Evolutionary conservation across 2,888 invertebrate species (phyloP), one percentile per base, ranked within the genome.

Genomic region (Cataglyphis altisquamis): DNA sequence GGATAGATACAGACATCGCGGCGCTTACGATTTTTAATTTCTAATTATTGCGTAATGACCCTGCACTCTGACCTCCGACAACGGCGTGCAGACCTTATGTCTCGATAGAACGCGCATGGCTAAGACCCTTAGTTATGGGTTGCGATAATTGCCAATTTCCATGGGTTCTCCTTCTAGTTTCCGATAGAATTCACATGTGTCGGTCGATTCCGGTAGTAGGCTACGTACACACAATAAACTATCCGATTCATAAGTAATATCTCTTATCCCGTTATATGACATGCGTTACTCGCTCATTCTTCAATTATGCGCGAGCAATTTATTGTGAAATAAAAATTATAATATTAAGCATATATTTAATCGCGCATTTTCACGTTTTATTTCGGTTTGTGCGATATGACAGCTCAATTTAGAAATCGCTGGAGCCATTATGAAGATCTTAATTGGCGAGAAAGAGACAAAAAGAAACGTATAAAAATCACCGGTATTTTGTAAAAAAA

Each of bases 141-240:
- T 91, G 89, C 90, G 89, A 91, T 94, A 94, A 94, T 94, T 94
- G 93, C 90, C 94, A 94, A 94, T 94, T 93, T 93, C 92, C 91
- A 92, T 89, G 88, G 88, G 84, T 80, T 87, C 88, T 86, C 84
- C 82, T 89, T 86, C 88, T 86, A 86, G 86, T 83, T 87, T 68
- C 84, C 72, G 85, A 84, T 85, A 84, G 86, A 64, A 41, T 83
- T 72, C 87, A 73, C 83, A 82, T 84, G 83, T 82, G 84, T 72
- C 73, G 70, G 29, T n/a, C 39, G 60, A 55, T 72, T 64, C 68
- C 66, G 12, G 21, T 67, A 57, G 68, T 72, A 87, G 25, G 55
- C 73, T 60, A 29, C 63, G 32, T 60, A 62, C 78, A 60, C 78
- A 48, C 60, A 70, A 45, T n/a, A 10, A 25, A 45, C 5, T 18